Conservation (phyloP, 1,140 invertebrate species). For the Radopholus similis region DNA sequence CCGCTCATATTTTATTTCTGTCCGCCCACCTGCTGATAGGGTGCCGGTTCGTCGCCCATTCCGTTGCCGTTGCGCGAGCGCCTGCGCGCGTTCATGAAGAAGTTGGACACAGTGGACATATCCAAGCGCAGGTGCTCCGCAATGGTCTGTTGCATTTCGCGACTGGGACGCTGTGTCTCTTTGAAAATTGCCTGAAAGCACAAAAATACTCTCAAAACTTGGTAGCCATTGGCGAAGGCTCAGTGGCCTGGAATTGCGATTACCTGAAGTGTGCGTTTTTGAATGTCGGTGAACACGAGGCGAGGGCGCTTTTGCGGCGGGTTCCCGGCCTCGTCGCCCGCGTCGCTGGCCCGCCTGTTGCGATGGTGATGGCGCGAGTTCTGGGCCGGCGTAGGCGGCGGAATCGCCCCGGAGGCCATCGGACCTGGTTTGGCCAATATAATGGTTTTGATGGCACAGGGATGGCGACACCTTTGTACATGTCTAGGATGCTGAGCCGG, state of each 20-base stretch:
- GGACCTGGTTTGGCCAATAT: conserved; percentile 20
- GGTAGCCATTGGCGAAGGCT: neutral
- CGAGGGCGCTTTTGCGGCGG: conserved; percentile 85
- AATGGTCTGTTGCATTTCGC: conserved; percentile 99
- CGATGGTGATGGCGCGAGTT: conserved; percentile 47
- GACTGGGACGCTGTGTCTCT: conserved; percentile 98
- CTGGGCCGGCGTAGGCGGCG: conserved; percentile 54
- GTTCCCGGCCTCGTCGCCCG: conserved; percentile 31
- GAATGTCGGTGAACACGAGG: conserved; percentile 98
- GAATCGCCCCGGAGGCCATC: conserved; percentile 36
- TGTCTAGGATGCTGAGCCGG: conserved; percentile 54
- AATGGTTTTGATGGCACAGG: neutral
- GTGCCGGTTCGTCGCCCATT: conserved; percentile 39
- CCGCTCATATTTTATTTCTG: no score
- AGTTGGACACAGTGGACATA: conserved; percentile 96
- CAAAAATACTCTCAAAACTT: neutral
- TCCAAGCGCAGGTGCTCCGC: conserved; percentile 92
- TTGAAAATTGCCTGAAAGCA: conserved; percentile 65
- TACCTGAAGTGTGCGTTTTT: conserved; percentile 81
- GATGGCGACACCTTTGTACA: conserved; percentile 51
- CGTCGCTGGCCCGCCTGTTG: conserved; percentile 13
- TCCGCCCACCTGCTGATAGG: conserved; percentile 37
- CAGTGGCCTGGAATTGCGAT: neutral
- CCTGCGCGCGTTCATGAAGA: conserved; percentile 98
- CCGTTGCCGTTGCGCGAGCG: conserved; percentile 62